Percentiles rank a stretch among this genome's conserved stretches.
Conservation (phyloP, 2,113 vertebrate species). For the Nothoprocta pentlandii region DNA sequence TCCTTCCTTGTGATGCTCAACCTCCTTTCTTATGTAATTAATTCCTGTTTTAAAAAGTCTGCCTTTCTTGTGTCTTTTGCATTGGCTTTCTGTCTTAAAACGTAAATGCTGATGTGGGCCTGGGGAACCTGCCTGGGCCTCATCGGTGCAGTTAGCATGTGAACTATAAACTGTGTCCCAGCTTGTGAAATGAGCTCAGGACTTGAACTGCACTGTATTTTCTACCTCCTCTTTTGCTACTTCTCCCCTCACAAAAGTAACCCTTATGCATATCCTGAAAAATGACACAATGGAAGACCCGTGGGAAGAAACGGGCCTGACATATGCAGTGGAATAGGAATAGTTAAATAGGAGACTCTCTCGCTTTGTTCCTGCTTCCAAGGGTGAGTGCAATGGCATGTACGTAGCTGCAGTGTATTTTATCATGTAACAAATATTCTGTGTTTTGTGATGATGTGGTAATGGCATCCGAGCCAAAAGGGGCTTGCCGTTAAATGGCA, state of each 20-base stretch:
- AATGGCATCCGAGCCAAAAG: not conserved
- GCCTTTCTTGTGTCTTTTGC: not conserved
- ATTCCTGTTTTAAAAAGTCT: not conserved
- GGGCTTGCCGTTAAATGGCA: not conserved
- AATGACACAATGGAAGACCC: not conserved
- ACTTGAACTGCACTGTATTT: not conserved
- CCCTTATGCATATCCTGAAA: not conserved
- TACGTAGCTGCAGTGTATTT: not conserved
- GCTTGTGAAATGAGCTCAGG: not conserved
- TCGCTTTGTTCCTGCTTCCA: not conserved
- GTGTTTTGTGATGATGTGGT: slow-evolving; percentile 22
- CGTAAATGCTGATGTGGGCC: not conserved
- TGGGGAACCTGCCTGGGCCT: not conserved
- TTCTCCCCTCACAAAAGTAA: not conserved
- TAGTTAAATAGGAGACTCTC: not conserved
- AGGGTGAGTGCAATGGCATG: not conserved
- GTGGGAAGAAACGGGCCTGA: not conserved
- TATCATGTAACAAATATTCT: slow-evolving; percentile 28
- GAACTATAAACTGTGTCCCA: not conserved
- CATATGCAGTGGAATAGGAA: not conserved
- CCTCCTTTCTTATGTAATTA: not conserved
- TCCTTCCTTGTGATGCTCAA: not conserved
- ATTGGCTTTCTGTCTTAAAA: not conserved
- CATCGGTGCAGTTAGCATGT: fast-evolving
- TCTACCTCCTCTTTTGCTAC: not conserved